These are phyloP conservation scores for Chrysina gloriosa DNA, from an alignment of 2,888 invertebrate species.

Conservation along the genomic window DNA sequence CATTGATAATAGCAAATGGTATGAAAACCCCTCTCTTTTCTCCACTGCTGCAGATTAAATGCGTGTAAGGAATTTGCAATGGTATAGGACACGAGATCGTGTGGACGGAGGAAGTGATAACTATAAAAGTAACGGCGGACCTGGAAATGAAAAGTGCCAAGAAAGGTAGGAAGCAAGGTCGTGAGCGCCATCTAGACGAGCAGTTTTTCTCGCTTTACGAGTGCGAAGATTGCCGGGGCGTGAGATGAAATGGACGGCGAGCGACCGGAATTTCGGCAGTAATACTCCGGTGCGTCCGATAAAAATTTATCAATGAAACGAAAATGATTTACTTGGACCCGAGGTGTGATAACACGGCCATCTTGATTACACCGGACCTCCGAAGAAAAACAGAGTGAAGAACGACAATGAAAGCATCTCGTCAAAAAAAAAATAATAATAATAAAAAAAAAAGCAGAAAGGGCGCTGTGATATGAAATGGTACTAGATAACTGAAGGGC, in stretches of 20 bases:
- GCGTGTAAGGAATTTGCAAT: constrained; percentile 56
- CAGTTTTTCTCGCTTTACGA: constrained; percentile 56
- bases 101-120: constrained; percentile 61
- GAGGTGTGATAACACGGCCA: constrained; percentile 33
- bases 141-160: constrained; percentile 63
- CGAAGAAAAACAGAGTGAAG: constrained; percentile 15
- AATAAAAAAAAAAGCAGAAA: neutral
- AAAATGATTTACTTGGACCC: constrained; percentile 37
- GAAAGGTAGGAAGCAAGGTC: constrained; percentile 62
- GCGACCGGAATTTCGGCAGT: constrained; percentile 39
- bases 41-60: constrained; percentile 52
- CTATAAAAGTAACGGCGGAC: constrained; percentile 63
- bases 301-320: constrained; percentile 38
- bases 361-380: constrained; percentile 9
- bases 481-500: no score
- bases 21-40: constrained; percentile 9
- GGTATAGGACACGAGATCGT: constrained; percentile 50
- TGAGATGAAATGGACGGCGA: constrained; percentile 49
- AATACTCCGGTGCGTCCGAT: constrained; percentile 34
- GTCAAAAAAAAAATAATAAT: constrained; percentile 1
- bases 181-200: constrained; percentile 62
- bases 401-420: constrained; percentile 12
- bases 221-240: constrained; percentile 54
- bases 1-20: constrained; percentile 33
- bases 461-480: neutral